Percentiles rank a stretch among this genome's conserved stretches.
Conservation (phyloP, 2,888 invertebrate species). For the Colostygia pectinataria region DNA sequence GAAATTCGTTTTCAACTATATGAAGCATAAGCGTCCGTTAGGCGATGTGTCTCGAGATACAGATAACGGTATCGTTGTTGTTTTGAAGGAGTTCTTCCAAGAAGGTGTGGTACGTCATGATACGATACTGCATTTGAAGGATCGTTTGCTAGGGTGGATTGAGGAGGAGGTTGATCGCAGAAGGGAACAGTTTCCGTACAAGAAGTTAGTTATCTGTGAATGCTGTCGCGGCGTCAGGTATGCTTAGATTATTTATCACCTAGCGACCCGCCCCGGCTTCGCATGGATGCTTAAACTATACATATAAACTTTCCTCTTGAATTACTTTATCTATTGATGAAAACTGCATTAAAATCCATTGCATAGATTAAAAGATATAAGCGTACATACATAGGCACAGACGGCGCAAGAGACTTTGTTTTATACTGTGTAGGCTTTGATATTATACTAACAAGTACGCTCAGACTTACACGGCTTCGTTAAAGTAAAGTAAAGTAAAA, state of each 20-base stretch:
- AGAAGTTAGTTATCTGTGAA: slow-evolving; percentile 57
- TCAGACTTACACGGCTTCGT: no score
- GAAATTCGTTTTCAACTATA: slow-evolving; percentile 68
- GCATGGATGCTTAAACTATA: no score
- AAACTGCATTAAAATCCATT: no score
- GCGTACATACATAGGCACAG: no score
- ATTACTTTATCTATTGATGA: no score
- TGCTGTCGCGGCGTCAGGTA: slow-evolving; percentile 62
- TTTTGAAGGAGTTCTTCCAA: slow-evolving; percentile 72
- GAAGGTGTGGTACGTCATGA: slow-evolving; percentile 66
- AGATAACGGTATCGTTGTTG: slow-evolving; percentile 64
- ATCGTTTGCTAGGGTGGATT: slow-evolving; percentile 56
- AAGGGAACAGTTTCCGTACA: slow-evolving; percentile 51
- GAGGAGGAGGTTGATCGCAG: slow-evolving; percentile 53
- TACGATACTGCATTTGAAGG: slow-evolving; percentile 61
- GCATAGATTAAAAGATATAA: no score
- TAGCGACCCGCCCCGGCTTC: no score
- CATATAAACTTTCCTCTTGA: no score
- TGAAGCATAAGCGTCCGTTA: slow-evolving; percentile 66
- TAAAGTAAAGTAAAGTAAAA: no score
- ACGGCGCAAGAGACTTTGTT: no score
- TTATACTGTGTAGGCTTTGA: no score
- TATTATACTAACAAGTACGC: no score
- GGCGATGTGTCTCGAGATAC: slow-evolving; percentile 55
- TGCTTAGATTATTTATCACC: slow-evolving; percentile 36